Evolutionary conservation across 1,140 invertebrate genomes (phyloP).

Genomic region (Stegodyphus mimosarum): DNA sequence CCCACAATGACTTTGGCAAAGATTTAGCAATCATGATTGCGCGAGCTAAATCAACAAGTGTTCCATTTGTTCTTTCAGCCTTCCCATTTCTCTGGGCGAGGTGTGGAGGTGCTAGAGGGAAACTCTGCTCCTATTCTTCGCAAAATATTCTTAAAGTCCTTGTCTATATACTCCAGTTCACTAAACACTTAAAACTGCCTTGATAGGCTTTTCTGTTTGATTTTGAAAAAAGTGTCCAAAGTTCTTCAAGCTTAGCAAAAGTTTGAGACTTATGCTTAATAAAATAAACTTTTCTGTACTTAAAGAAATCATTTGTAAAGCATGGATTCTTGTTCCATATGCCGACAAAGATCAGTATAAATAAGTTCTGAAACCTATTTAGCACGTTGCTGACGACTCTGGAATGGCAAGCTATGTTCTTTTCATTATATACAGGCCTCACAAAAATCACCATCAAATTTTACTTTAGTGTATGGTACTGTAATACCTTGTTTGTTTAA

Average conservation of each 20-base stretch:
- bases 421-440: not conserved
- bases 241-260: not conserved
- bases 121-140: conserved; percentile 16
- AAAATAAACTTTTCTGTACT: conserved; percentile 20
- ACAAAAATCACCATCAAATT: not conserved
- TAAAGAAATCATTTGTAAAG: conserved; percentile 30
- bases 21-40: conserved; percentile 12
- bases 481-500: not conserved
- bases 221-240: conserved; percentile 21
- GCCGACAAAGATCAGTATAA: conserved; percentile 61
- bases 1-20: conserved; percentile 1
- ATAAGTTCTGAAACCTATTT: conserved; percentile 40
- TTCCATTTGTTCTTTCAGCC: conserved; percentile 21
- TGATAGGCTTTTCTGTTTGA: not conserved
- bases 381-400: not conserved
- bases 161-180: conserved; percentile 9
- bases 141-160: no score
- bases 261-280: conserved; percentile 42
- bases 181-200: conserved; percentile 45
- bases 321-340: conserved; percentile 41
- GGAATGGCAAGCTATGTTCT: not conserved
- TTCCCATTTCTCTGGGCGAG: conserved; percentile 45
- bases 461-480: not conserved
- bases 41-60: not conserved
- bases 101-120: conserved; percentile 42